Evolutionary conservation across 1,140 invertebrate species (phyloP), one percentile per base, ranked within the genome.

Genomic region (Bombus difficillimus): DNA sequence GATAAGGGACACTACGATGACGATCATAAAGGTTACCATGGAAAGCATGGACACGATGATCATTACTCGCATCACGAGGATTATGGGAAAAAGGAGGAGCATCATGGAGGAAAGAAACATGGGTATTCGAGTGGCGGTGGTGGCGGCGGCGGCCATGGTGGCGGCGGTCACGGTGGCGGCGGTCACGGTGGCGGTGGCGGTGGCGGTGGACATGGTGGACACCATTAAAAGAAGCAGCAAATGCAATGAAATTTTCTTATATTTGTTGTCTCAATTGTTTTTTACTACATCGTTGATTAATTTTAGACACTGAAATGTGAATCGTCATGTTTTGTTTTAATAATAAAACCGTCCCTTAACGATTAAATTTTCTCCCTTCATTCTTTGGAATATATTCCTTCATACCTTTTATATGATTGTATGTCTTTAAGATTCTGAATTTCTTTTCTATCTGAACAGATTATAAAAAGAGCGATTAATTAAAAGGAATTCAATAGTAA

Each of bases 1-100:
- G 96, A 97, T 87, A 97, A 97, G 93, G 97, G 97, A n/a, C 97
- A 98, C 89, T 95, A 97, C 87, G 97, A 98, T 88, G 96, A 97
- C 64, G 97, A 97, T 81, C 97, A 98, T 91, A 97, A 97, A 88
- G 97, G 97, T 0, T 96, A 97, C 93, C 96, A 98, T 71, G 97
- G 96, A 28, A 96, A 97, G 83, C 95, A 97, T 13, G 97, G 97
- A 1, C 96, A 97, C 89, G 96, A 97, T 15, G 96, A 97, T 18
- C 96, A 97, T 83, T 96, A 96, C 80, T 94, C 96, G 18, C 96
- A 97, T 85, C 96, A 97, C 57, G 95, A 96, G 25, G 93, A 96
- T 53, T 96, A 97, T 86, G 97, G 96, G 59, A 97, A 97, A 87
- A 97, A 97, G 90, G 96, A 96, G 0, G 96, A 96, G 18, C 96